These are phyloP conservation scores for Rhinichthys osculus DNA, from an alignment of 2,797 vertebrate genomes.

Conservation along the genomic window DNA sequence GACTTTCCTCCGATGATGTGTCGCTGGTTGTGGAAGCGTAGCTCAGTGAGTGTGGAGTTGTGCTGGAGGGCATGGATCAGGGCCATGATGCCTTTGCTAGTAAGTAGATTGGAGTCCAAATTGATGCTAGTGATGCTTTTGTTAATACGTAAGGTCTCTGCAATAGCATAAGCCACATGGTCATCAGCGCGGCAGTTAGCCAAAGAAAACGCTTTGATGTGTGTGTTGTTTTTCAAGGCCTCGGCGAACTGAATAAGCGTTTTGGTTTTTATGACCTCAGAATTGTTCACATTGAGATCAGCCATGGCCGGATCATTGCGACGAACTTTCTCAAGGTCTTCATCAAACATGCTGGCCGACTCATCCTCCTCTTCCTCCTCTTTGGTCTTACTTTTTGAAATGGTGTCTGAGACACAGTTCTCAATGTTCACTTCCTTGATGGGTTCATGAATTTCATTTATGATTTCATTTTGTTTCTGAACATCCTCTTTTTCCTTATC, in stretches of 20 bases:
- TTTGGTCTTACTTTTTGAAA: conserved; percentile 67
- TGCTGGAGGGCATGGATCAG: conserved; percentile 91
- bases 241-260: conserved; percentile 92
- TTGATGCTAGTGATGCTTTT: conserved; percentile 91
- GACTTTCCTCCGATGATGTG: conserved; percentile 98
- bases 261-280: conserved; percentile 92
- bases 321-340: conserved; percentile 88
- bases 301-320: conserved; percentile 84
- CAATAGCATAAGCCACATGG: conserved; percentile 93
- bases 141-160: conserved; percentile 89
- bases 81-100: conserved; percentile 92
- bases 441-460: conserved; percentile 50
- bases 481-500: conserved; percentile 63
- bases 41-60: conserved; percentile 90
- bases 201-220: conserved; percentile 88
- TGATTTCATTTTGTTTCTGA: conserved; percentile 62
- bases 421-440: conserved; percentile 59
- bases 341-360: conserved; percentile 90
- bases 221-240: conserved; percentile 88
- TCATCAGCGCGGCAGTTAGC: conserved; percentile 95
- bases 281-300: conserved; percentile 97
- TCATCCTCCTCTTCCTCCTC: conserved; percentile 80
- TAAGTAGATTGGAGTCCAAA: conserved; percentile 97
- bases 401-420: conserved; percentile 72
- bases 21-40: conserved; percentile 97